phyloP scores from a whole-genome alignment of 1,140 invertebrate species.

The Drosophila navojoa region DNA sequence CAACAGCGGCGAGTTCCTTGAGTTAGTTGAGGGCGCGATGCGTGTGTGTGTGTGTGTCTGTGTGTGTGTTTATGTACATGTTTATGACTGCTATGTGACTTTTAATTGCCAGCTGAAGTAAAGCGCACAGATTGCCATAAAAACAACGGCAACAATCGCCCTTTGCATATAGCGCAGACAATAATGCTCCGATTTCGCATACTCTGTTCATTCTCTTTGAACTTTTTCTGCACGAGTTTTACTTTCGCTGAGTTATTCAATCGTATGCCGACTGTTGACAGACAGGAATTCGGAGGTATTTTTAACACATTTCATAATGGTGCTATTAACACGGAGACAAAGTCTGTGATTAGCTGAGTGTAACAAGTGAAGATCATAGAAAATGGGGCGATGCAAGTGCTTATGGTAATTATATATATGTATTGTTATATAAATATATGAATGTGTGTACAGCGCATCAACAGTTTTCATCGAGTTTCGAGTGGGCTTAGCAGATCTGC shows the following conservation, averaged over 20 bases:
- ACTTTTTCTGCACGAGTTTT: conserved; percentile 19
- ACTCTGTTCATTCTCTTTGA: conserved; percentile 27
- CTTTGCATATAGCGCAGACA: conserved; percentile 32
- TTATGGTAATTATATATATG: neutral
- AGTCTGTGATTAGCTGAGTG: neutral
- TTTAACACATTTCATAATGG: neutral
- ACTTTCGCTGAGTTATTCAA: neutral
- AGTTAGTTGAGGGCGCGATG: neutral
- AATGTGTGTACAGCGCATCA: no score
- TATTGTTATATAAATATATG: neutral
- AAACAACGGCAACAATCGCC: conserved; percentile 17
- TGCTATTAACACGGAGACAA: neutral
- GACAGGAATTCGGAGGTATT: neutral
- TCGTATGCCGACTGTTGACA: conserved; percentile 12
- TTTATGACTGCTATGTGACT: conserved; percentile 78
- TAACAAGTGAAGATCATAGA: neutral
- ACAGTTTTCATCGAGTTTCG: neutral
- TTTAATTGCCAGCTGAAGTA: conserved; percentile 74
- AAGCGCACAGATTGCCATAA: conserved; percentile 61
- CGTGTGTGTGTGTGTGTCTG: no score
- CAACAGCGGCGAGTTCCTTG: conserved; percentile 53
- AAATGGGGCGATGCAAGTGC: neutral
- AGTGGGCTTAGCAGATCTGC: neutral
- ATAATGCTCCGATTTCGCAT: conserved; percentile 49
- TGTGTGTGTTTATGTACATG: conserved; percentile 24